phyloP scores from a whole-genome alignment of 2,888 invertebrate species.

The Hecatera dysodea region DNA sequence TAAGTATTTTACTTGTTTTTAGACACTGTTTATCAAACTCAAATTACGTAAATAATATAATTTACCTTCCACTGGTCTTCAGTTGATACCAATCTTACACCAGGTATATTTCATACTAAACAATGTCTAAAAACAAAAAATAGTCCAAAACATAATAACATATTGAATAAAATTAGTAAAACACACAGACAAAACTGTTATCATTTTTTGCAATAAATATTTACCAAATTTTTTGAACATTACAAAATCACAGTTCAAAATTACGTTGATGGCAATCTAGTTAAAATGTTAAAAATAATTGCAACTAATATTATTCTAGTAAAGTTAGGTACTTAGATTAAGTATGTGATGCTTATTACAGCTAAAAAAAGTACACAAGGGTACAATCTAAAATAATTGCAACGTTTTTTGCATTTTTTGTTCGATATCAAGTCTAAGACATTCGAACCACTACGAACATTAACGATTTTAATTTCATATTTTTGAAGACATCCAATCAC shows the following conservation, averaged over 20 bases:
- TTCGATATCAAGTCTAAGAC: constrained; percentile 44
- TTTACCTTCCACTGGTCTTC: neutral
- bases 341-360: constrained; percentile 77
- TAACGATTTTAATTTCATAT: constrained; percentile 50
- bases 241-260: constrained; percentile 89
- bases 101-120: constrained; percentile 21
- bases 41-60: too few species aligned
- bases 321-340: constrained; percentile 81
- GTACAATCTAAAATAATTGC: constrained; percentile 61
- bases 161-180: constrained; percentile 63
- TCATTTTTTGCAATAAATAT: constrained; percentile 63
- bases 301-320: constrained; percentile 71
- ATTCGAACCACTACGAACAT: constrained; percentile 39
- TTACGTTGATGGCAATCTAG: constrained; percentile 87
- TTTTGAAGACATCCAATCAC: neutral
- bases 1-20: constrained; percentile 25
- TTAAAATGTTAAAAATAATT: constrained; percentile 74
- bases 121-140: constrained; percentile 48
- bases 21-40: constrained; percentile 45
- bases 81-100: neutral
- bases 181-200: constrained; percentile 75
- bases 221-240: constrained; percentile 82
- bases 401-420: constrained; percentile 48
- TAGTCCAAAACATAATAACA: constrained; percentile 43
- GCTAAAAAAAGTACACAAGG: constrained; percentile 58